Conservation (phyloP, 2,113 vertebrate species). For the Silurus meridionalis region DNA sequence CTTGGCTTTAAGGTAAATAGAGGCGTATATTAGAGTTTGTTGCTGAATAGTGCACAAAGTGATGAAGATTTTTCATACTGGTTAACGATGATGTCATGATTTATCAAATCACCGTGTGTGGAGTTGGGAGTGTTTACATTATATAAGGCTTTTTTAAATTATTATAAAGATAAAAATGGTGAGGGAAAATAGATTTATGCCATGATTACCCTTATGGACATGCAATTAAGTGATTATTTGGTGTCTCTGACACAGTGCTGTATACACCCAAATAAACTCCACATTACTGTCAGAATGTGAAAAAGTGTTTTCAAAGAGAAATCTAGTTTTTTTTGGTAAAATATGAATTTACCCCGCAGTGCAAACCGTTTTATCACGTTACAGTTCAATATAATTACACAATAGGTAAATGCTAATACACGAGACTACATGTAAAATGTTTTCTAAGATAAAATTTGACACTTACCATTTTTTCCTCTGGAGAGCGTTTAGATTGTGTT, state of each 20-base stretch:
- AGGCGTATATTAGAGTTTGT: too few relatives aligned
- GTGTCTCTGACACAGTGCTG: not conserved
- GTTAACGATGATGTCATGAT: not conserved
- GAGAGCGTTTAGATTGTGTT: not conserved
- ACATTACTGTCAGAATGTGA: not conserved
- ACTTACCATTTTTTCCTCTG: slow-evolving; percentile 29
- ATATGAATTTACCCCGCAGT: not conserved
- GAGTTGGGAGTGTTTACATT: not conserved
- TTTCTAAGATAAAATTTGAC: not conserved
- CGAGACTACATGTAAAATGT: not conserved
- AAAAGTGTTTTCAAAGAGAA: not conserved
- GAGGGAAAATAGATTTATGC: not conserved
- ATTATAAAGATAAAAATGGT: not conserved
- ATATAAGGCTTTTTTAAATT: not conserved
- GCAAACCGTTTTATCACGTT: not conserved
- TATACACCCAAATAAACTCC: not conserved
- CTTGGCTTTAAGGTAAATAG: not conserved
- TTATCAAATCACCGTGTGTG: not conserved
- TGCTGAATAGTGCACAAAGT: not conserved
- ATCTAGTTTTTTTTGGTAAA: not conserved
- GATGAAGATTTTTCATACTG: not conserved
- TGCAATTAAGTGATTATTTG: slow-evolving; percentile 13
- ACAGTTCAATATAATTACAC: too few relatives aligned
- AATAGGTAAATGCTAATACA: too few relatives aligned
- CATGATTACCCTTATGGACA: not conserved